Percentiles rank a stretch among this genome's conserved stretches.
Evolutionary conservation across 2,113 vertebrate genomes (phyloP).

Genomic region (Actenoides hombroni): DNA sequence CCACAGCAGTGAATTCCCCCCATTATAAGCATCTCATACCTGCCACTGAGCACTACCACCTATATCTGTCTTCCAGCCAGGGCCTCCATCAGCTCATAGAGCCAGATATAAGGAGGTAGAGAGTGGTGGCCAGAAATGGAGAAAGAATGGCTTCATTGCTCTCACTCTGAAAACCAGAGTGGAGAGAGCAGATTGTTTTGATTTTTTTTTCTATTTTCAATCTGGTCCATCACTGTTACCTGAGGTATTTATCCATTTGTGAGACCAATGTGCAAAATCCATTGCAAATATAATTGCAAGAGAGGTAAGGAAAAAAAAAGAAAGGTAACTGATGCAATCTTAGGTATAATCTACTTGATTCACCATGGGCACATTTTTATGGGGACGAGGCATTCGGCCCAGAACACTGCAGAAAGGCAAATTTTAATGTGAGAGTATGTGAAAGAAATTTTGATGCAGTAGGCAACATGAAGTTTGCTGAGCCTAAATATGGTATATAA

Average conservation of each 20-base stretch:
- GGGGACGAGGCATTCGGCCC: background rate
- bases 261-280: background rate
- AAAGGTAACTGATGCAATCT: background rate
- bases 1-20: background rate
- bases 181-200: background rate
- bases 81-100: background rate
- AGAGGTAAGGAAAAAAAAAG: background rate
- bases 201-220: background rate
- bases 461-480: background rate
- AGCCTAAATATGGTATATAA: background rate
- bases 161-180: background rate
- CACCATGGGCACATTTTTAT: background rate
- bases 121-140: background rate
- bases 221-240: background rate
- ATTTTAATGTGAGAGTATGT: background rate
- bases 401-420: background rate
- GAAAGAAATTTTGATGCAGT: background rate
- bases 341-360: background rate
- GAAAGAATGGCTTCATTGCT: background rate
- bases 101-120: background rate
- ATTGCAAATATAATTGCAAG: background rate
- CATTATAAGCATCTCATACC: background rate
- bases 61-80: background rate
- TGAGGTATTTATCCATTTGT: background rate
- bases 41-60: background rate